Percentiles rank a stretch among this genome's conserved stretches.
Evolutionary conservation across 2,113 vertebrate species (phyloP).

Genomic region (Columba livia): DNA sequence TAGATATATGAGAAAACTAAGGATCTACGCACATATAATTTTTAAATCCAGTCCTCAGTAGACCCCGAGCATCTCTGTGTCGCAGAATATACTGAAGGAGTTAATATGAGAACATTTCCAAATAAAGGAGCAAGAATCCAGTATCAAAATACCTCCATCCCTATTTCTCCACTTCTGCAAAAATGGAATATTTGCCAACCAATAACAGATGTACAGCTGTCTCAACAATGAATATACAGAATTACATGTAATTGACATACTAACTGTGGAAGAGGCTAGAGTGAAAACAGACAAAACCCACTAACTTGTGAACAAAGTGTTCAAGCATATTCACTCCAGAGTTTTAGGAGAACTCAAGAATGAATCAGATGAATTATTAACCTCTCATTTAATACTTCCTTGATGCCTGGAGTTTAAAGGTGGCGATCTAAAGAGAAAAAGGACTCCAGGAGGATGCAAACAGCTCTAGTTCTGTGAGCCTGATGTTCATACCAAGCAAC

Average conservation of each 20-base stretch:
- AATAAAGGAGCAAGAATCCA: neutral
- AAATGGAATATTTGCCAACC: neutral
- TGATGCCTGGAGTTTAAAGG: neutral
- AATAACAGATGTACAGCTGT: neutral
- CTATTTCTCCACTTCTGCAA: neutral
- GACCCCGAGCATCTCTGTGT: neutral
- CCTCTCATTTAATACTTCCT: neutral
- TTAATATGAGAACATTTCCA: neutral
- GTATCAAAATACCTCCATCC: neutral
- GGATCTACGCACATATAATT: neutral
- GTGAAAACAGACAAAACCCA: neutral
- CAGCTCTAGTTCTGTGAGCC: neutral
- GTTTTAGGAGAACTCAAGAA: neutral
- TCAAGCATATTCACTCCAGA: neutral
- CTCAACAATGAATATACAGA: neutral
- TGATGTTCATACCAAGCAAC: neutral
- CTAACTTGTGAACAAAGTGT: neutral
- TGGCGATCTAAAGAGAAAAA: neutral
- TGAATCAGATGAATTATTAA: neutral
- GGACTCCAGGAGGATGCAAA: neutral
- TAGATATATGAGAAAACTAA: neutral
- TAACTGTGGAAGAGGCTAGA: neutral
- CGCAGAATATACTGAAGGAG: neutral
- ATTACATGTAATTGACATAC: neutral
- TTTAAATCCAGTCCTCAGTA: neutral